Conservation (phyloP, 2,888 invertebrate genomes). For the Andrena marginata region DNA sequence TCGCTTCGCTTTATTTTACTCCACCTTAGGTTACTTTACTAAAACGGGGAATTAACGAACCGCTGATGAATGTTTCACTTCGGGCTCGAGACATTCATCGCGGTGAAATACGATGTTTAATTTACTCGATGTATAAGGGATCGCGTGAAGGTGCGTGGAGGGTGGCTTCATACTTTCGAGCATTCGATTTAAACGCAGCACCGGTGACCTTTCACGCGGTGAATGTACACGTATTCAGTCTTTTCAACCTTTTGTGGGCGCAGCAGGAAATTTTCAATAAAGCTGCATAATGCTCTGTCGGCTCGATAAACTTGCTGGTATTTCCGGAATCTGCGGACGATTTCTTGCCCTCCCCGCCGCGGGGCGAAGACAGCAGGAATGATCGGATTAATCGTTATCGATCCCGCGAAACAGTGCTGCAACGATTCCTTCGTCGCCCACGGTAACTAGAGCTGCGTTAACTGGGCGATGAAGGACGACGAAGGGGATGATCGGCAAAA, state of each 20-base stretch:
- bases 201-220: conserved; percentile 28
- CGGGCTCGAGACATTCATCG: too few relatives aligned
- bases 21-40: too few relatives aligned
- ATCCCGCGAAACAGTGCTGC: too few relatives aligned
- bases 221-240: conserved; percentile 25
- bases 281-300: conserved; percentile 36
- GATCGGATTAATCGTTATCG: too few relatives aligned
- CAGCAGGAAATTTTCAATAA: conserved; percentile 47
- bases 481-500: neutral
- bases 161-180: neutral
- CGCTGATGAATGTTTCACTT: too few relatives aligned
- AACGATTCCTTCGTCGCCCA: neutral
- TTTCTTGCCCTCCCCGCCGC: neutral
- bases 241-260: conserved; percentile 29
- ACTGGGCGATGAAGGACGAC: neutral
- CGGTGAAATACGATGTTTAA: neutral
- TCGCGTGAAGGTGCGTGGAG: neutral
- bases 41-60: too few relatives aligned
- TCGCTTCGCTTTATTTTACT: too few relatives aligned
- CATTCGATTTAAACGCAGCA: conserved; percentile 14
- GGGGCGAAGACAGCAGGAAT: too few relatives aligned
- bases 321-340: conserved; percentile 24
- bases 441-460: neutral
- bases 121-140: neutral
- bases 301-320: conserved; percentile 36